Base-by-base conservation (phyloP, 2,888 invertebrate species). In the Camptogramma bilineatum region DNA sequence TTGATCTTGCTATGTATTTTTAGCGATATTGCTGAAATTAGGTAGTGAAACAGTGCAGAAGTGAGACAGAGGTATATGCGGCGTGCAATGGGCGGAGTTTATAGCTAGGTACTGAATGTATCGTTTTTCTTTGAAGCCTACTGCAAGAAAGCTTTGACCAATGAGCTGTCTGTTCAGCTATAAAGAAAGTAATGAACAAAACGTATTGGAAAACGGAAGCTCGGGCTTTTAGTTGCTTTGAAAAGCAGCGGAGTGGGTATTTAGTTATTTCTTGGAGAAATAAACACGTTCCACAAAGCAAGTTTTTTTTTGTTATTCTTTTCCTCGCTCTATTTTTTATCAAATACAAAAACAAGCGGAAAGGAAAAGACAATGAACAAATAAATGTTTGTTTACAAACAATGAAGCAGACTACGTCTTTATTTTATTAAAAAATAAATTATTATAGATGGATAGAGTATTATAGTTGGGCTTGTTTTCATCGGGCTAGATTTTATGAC, bases 51-150 rank as follows among this genome's bases (percentile, higher is more conserved):
- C 71, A 52, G 54, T 64, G 83, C 65, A 66, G 62, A 79, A 85
- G 69, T 74, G 82, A 77, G 85, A 85, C 71, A 66, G 78, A 73
- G 69, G 76, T 78, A 82, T 75, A 72, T 83, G 78, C 63, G 57
- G 52, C 42, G 57, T 65, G 65, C 80, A 78, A 80, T 80, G 84
- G 88, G 88, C 88, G 88, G 78, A 77, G 86, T 81, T 75, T 81
- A 79, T 80, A 81, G 77, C 78, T 76, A 66, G 55, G 60, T 73
- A 64, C 48, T 61, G 68, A 72, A 63, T 69, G 60, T 66, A 72
- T 69, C 68, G 72, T 73, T 66, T 70, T 70, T 71, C 70, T 72
- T 69, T 69, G 66, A 68, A 71, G 72, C 72, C 74, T 74, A 69
- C 66, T 51, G 61, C 65, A 66, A 69, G 69, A 56, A 71, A 59